Evolutionary conservation across 2,797 vertebrate genomes (phyloP).

Genomic region (Atherinosoma microstoma): DNA sequence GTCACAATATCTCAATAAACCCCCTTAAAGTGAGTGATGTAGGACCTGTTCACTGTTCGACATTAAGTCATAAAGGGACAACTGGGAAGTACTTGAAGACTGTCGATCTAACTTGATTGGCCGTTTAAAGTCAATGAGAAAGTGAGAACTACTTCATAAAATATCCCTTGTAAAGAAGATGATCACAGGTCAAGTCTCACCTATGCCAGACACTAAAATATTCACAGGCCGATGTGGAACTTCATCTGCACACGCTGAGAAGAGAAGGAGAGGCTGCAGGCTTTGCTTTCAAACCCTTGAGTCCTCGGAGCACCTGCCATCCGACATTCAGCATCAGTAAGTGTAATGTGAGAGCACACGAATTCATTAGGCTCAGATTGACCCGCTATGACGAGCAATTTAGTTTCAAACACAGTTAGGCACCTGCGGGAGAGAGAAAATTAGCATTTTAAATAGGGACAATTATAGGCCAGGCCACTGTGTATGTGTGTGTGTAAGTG

Average conservation of each 20-base stretch:
- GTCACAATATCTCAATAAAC: constrained; percentile 12
- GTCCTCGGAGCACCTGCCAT: constrained; percentile 37
- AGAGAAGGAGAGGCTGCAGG: constrained; percentile 25
- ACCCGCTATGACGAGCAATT: constrained; percentile 79
- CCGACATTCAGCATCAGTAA: constrained; percentile 50
- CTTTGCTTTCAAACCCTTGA: constrained; percentile 45
- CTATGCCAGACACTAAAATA: constrained; percentile 56
- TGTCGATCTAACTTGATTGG: constrained; percentile 16
- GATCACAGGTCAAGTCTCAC: constrained; percentile 33
- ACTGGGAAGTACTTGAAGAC: not conserved
- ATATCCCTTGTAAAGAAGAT: constrained; percentile 54
- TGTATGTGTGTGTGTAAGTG: constrained; percentile 35
- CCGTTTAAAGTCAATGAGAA: constrained; percentile 27
- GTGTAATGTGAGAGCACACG: constrained; percentile 65
- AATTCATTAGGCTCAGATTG: constrained; percentile 75
- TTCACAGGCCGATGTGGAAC: constrained; percentile 56
- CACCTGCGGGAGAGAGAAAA: constrained; percentile 76
- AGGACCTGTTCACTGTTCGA: constrained; percentile 9
- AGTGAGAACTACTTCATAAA: constrained; percentile 42
- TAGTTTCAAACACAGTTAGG: constrained; percentile 76
- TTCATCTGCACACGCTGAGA: constrained; percentile 33
- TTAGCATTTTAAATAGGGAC: constrained; percentile 80
- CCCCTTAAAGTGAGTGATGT: not conserved
- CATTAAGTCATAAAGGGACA: constrained; percentile 3
- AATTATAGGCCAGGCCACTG: constrained; percentile 75